A percentile compares a stretch with the other conserved stretches of the same genome.
Conservation (phyloP, 2,797 vertebrate species). For the Oreochromis mossambicus region DNA sequence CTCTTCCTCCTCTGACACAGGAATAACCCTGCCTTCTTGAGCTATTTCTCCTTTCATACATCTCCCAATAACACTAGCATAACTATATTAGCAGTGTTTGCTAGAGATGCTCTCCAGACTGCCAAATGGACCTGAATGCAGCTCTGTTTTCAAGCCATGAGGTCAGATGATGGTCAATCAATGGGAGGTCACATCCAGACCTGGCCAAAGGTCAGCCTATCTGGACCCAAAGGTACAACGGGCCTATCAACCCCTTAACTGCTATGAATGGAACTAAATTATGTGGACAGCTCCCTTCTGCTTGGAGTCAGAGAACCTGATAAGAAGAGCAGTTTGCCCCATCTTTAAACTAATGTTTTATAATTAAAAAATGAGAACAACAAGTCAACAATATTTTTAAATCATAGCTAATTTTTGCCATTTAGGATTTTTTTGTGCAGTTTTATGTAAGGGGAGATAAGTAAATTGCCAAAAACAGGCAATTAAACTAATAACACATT, state of each 20-base stretch:
- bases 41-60: slow-evolving; percentile 82
- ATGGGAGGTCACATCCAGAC: slow-evolving; percentile 70
- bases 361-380: background rate
- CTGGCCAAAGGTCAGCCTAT: slow-evolving; percentile 65
- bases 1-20: slow-evolving; percentile 81
- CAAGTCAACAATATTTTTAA: background rate
- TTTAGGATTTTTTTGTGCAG: background rate
- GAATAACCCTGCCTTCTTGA: slow-evolving; percentile 80
- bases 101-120: slow-evolving; percentile 84
- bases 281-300: slow-evolving; percentile 23
- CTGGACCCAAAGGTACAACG: slow-evolving; percentile 41
- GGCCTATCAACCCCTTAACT: slow-evolving; percentile 40
- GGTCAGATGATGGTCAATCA: slow-evolving; percentile 79
- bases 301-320: background rate
- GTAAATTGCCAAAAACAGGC: slow-evolving; percentile 38
- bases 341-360: background rate
- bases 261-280: slow-evolving; percentile 43
- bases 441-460: background rate
- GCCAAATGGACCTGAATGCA: slow-evolving; percentile 48
- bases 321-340: slow-evolving; percentile 13
- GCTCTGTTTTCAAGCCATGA: slow-evolving; percentile 52
- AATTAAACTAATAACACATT: slow-evolving; percentile 55
- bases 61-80: slow-evolving; percentile 88
- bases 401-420: background rate
- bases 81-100: slow-evolving; percentile 88